Percentiles rank a stretch among this genome's conserved stretches.
phyloP scores from a whole-genome alignment of 2,888 invertebrate species.

The Drosophila phalerata region DNA sequence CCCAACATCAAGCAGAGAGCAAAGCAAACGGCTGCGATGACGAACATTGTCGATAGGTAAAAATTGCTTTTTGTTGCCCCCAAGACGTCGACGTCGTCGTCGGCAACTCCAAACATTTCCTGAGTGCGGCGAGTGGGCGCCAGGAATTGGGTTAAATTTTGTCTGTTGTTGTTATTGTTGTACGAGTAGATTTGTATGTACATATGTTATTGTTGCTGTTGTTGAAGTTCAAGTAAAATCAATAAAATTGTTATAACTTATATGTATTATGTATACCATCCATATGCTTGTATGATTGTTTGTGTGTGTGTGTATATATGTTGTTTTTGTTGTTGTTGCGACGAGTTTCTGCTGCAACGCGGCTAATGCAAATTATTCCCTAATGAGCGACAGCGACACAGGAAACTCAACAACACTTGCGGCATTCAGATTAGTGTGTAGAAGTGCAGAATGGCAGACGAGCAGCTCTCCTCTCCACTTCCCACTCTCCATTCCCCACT shows the following conservation, averaged over 20 bases:
- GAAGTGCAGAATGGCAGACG: slow-evolving; percentile 31
- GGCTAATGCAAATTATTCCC: slow-evolving; percentile 69
- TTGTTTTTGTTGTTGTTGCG: neutral
- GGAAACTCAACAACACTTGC: slow-evolving; percentile 77
- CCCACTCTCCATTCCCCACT: slow-evolving; percentile 8
- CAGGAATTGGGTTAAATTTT: slow-evolving; percentile 69
- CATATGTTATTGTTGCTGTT: slow-evolving; percentile 13
- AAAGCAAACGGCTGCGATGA: slow-evolving; percentile 33
- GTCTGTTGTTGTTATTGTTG: slow-evolving; percentile 27
- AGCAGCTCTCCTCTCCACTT: slow-evolving; percentile 4
- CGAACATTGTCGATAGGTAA: slow-evolving; percentile 59
- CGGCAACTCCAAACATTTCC: slow-evolving; percentile 57
- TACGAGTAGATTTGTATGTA: neutral
- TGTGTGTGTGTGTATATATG: neutral
- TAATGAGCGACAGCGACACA: slow-evolving; percentile 73
- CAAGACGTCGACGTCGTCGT: slow-evolving; percentile 4
- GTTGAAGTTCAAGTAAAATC: slow-evolving; percentile 72
- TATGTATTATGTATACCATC: slow-evolving; percentile 8
- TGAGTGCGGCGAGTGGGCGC: slow-evolving; percentile 57
- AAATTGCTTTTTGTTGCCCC: slow-evolving; percentile 34
- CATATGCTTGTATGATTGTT: slow-evolving; percentile 4
- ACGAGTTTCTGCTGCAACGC: slow-evolving; percentile 40
- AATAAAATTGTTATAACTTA: slow-evolving; percentile 45
- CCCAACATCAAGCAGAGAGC: slow-evolving; percentile 49
- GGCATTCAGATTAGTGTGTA: slow-evolving; percentile 73